Percentiles rank a stretch among this genome's conserved stretches.
phyloP scores from a whole-genome alignment of 2,113 vertebrate species.

The Dissostichus mawsoni region DNA sequence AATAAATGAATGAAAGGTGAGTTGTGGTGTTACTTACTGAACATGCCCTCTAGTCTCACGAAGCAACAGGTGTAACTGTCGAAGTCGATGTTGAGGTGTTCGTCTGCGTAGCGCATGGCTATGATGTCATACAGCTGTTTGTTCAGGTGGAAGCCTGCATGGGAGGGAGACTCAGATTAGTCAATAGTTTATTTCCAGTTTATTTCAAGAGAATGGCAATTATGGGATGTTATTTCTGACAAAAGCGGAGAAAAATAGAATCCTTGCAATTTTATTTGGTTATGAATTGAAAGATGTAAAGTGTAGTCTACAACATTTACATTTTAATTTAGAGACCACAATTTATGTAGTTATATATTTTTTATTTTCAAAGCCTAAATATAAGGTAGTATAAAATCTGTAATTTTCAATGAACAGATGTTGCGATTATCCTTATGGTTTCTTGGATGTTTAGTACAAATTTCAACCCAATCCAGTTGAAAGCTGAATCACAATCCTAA shows the following conservation, averaged over 20 bases:
- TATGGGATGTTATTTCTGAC: neutral
- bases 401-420: no score
- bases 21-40: slow-evolving; percentile 87
- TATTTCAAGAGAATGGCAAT: neutral
- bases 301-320: neutral
- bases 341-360: no score
- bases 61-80: slow-evolving; percentile 99
- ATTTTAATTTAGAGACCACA: neutral
- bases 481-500: no score
- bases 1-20: no score
- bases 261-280: neutral
- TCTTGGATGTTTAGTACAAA: no score
- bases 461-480: no score
- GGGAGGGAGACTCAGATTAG: neutral
- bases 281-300: neutral
- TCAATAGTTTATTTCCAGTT: neutral
- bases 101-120: slow-evolving; percentile 95
- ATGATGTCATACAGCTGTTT: slow-evolving; percentile 96
- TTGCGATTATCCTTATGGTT: no score
- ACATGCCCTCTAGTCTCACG: slow-evolving; percentile 98
- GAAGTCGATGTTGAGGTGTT: slow-evolving; percentile 92
- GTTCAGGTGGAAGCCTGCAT: slow-evolving; percentile 93
- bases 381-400: no score
- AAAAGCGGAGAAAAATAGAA: neutral
- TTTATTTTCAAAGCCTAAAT: no score